Evolutionary conservation across 2,797 vertebrate genomes (phyloP), one percentile per base, ranked within the genome.

Genomic region (Pseudochirops cupreus): DNA sequence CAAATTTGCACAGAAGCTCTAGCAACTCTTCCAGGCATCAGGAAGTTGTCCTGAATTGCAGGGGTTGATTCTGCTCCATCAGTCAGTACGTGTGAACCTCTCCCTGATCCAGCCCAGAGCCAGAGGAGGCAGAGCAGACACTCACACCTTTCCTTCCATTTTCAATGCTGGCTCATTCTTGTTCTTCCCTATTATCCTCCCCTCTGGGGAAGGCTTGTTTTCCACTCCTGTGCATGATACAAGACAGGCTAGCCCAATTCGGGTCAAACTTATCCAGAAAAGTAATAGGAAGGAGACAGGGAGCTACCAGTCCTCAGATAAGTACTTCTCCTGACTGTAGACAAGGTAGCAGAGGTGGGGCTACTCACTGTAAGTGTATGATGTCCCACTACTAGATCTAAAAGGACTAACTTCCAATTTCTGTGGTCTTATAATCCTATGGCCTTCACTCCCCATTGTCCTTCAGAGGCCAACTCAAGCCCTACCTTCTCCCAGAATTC

Each of bases 121-220:
- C 62, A 33, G 89, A 91, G 14, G 52, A 39, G 28, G 24, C 33
- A 55, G 54, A 94, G 4, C 56, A 56, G 26, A 26, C 28, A 11
- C 24, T 18, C 0, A 67, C 58, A 53, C 56, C 74, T 94, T 87
- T 55, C 9, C 12, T 52, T 93, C 46, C 50, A 28, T 18, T 90
- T 10, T n/a, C 0, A 58, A 1, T 57, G 91, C 59, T 93, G 87
- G 56, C 29, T 92, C 29, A 1, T 82, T 90, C 52, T 92, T 33
- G 9, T 53, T 53, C 33, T 29, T 50, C 54, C 92, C 58, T 89
- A 91, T 92, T 96, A 74, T 92, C 95, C 93, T 91, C 4, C 53
- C 91, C 94, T 46, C 3, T 55, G 67, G 95, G 97, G n/a, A 94
- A 92, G 96, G 95, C 93, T 95, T 94, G 92, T 96, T 98, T 98